Conservation (phyloP, 2,888 invertebrate genomes). For the Tetranychus piercei region DNA sequence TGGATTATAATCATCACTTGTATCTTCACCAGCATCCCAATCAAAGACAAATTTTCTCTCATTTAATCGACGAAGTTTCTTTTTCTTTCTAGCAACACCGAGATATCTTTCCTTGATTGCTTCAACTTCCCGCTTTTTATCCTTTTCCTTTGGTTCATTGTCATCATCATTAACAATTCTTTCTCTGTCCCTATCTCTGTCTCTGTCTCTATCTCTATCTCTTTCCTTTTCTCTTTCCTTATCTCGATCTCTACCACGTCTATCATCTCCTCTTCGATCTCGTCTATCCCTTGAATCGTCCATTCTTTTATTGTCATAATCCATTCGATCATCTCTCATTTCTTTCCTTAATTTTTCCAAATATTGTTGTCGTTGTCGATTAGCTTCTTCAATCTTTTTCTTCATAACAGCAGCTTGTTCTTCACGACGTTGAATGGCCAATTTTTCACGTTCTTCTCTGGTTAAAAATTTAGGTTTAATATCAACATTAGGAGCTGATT, state of each 20-base stretch:
- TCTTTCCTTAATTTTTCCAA: conserved; percentile 31
- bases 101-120: conserved; percentile 89
- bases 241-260: background rate
- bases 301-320: background rate
- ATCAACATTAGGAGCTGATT: conserved; percentile 79
- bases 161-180: conserved; percentile 28
- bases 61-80: conserved; percentile 75
- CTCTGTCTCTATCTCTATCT: conserved; percentile 1
- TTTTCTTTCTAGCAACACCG: conserved; percentile 76
- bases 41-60: conserved; percentile 99
- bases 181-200: conserved; percentile 1
- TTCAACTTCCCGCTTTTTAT: conserved; percentile 76
- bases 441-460: conserved; percentile 77
- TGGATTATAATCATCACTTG: conserved; percentile 88
- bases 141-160: conserved; percentile 40
- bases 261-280: conserved; percentile 28
- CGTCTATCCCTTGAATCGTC: background rate
- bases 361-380: conserved; percentile 43
- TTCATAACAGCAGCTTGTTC: conserved; percentile 64
- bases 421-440: conserved; percentile 70
- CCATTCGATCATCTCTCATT: conserved; percentile 19
- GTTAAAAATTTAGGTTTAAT: conserved; percentile 92
- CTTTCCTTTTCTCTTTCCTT: background rate
- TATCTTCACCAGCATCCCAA: conserved; percentile 98
- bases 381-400: conserved; percentile 50